Evolutionary conservation across 2,113 vertebrate genomes (phyloP).

Genomic region (Pogona vitticeps): DNA sequence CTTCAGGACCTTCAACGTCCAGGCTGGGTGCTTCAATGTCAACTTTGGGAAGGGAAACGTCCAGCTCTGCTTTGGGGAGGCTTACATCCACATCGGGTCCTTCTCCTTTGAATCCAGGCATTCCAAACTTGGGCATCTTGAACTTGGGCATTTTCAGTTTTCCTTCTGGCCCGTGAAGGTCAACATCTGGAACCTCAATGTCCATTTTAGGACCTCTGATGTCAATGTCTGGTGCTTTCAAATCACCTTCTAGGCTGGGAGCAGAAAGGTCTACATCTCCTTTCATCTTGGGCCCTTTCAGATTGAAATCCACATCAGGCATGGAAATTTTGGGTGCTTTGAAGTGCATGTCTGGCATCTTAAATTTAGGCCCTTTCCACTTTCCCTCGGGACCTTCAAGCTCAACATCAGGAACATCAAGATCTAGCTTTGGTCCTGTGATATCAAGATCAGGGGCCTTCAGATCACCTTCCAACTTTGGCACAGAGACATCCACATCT

Average conservation of each 20-base stretch:
- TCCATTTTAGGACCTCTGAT: slow-evolving; percentile 54
- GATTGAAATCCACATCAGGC: slow-evolving; percentile 63
- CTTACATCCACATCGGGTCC: slow-evolving; percentile 68
- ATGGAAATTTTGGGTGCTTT: slow-evolving; percentile 68
- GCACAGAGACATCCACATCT: slow-evolving; percentile 41
- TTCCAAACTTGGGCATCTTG: slow-evolving; percentile 83
- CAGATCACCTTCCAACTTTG: slow-evolving; percentile 59
- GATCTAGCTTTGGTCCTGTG: slow-evolving; percentile 43
- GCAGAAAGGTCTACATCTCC: slow-evolving; percentile 58
- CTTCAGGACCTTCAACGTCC: slow-evolving; percentile 49
- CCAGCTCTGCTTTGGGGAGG: slow-evolving; percentile 50
- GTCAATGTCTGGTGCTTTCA: slow-evolving; percentile 58
- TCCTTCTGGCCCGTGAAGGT: slow-evolving; percentile 60
- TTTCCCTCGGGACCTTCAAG: slow-evolving; percentile 62
- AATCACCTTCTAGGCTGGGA: slow-evolving; percentile 58
- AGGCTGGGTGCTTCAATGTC: slow-evolving; percentile 51
- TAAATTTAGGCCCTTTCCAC: slow-evolving; percentile 63
- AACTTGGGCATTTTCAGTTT: slow-evolving; percentile 81
- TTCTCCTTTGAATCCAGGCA: slow-evolving; percentile 75
- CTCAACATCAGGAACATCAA: slow-evolving; percentile 49
- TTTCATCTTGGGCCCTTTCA: slow-evolving; percentile 67
- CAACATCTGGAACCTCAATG: slow-evolving; percentile 47
- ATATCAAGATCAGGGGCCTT: slow-evolving; percentile 10
- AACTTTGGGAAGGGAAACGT: slow-evolving; percentile 40
- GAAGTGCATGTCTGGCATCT: slow-evolving; percentile 68